Percentiles rank a stretch among this genome's conserved stretches.
These are phyloP conservation scores for Brachystomella parvula DNA, from an alignment of 1,140 invertebrate genomes.

Conservation along the genomic window DNA sequence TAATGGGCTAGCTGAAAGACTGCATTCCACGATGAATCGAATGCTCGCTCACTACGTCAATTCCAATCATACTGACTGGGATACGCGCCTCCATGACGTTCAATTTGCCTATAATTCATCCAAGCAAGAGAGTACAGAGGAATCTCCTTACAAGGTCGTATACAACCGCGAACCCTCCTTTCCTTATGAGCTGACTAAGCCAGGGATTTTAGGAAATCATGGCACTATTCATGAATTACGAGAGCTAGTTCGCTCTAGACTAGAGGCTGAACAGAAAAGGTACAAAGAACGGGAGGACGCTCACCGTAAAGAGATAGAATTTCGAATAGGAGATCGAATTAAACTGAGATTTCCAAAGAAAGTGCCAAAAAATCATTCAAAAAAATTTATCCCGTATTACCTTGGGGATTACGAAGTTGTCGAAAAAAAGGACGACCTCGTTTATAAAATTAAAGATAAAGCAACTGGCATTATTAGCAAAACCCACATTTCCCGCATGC, in stretches of 20 bases:
- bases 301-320: not conserved
- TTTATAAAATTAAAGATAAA: not conserved
- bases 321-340: slow-evolving; percentile 11
- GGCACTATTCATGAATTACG: not conserved
- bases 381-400: slow-evolving; percentile 5
- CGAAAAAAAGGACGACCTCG: not conserved
- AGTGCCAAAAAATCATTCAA: not conserved
- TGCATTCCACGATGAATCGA: not conserved
- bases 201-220: not conserved
- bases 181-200: not conserved
- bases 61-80: slow-evolving; percentile 7
- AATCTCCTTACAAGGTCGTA: not conserved
- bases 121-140: not conserved
- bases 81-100: slow-evolving; percentile 1
- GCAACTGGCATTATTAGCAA: not conserved
- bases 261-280: not conserved
- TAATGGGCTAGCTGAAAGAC: slow-evolving; percentile 10
- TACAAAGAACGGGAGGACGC: not conserved
- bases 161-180: not conserved
- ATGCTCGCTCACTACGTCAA: slow-evolving; percentile 11
- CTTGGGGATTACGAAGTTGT: not conserved
- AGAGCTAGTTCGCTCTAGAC: not conserved
- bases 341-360: not conserved
- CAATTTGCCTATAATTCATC: slow-evolving; percentile 4
- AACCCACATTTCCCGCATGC: not conserved